These are phyloP conservation scores for Ectropis grisescens DNA, from an alignment of 1,140 invertebrate genomes.

Conservation along the genomic window DNA sequence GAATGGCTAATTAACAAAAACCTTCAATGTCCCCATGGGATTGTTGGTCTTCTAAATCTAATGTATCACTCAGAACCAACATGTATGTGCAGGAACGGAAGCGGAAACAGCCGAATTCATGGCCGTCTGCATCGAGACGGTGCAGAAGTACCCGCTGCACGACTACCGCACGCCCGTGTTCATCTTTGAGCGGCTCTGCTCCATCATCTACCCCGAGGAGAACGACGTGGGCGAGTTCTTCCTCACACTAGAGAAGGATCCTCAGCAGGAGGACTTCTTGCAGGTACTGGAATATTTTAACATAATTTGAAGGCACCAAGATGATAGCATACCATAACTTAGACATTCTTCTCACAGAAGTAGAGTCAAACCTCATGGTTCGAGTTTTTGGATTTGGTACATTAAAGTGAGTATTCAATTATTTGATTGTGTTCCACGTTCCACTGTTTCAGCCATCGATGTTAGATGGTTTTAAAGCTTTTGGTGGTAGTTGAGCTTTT, in stretches of 20 bases:
- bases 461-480: no score
- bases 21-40: no score
- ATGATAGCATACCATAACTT: no score
- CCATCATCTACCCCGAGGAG: slow-evolving; percentile 97
- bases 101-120: slow-evolving; percentile 97
- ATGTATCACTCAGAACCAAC: no score
- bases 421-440: no score
- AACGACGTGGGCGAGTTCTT: slow-evolving; percentile 98
- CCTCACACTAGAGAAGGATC: slow-evolving; percentile 96
- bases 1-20: no score
- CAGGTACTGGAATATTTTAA: slow-evolving; percentile 71
- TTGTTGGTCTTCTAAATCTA: no score
- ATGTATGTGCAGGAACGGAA: slow-evolving; percentile 90
- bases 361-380: no score
- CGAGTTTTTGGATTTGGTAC: neutral
- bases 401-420: no score
- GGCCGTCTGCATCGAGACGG: slow-evolving; percentile 96
- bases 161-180: slow-evolving; percentile 97
- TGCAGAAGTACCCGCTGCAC: slow-evolving; percentile 92
- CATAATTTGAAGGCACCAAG: neutral
- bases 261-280: slow-evolving; percentile 98
- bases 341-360: no score
- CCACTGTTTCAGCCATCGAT: no score
- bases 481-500: no score
- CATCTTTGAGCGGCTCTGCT: slow-evolving; percentile 96